Evolutionary conservation across 35 echinoderm and acorn worm species (phyloP).

Genomic region (Stichopus chloronotus): DNA sequence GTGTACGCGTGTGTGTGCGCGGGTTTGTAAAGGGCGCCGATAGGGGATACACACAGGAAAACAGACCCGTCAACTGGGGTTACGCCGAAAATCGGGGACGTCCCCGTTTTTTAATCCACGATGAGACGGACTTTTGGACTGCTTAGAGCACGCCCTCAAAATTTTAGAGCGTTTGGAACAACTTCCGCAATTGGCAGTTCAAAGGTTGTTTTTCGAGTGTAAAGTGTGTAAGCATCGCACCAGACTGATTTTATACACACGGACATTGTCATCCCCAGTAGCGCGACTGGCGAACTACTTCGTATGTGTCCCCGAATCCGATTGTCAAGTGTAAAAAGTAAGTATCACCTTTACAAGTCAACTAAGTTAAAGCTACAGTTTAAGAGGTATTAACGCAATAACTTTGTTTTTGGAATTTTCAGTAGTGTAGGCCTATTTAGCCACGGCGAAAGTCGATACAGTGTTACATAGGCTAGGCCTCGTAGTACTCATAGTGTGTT

Average conservation of each 20-base stretch:
- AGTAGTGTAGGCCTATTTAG: no score
- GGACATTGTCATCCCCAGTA: background rate
- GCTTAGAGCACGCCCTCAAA: background rate
- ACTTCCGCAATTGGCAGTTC: no score
- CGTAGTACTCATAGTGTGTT: no score
- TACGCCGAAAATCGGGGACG: constrained; percentile 4
- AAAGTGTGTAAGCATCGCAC: background rate
- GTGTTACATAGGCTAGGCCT: no score
- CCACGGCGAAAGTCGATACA: no score
- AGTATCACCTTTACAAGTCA: constrained; percentile 10
- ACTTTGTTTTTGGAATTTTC: background rate
- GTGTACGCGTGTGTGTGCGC: no score
- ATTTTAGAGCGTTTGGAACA: background rate
- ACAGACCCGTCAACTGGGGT: constrained; percentile 5
- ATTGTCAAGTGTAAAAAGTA: background rate
- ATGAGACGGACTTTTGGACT: background rate
- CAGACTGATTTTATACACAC: background rate
- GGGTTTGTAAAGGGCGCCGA: background rate
- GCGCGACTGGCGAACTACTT: background rate
- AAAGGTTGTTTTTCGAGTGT: no score
- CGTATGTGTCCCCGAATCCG: background rate
- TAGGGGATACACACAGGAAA: constrained; percentile 1
- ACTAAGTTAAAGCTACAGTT: background rate
- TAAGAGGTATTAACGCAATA: background rate
- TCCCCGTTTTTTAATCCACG: background rate